Base-by-base conservation (phyloP, 2,888 invertebrate genomes). In the Geotrupes spiniger region DNA sequence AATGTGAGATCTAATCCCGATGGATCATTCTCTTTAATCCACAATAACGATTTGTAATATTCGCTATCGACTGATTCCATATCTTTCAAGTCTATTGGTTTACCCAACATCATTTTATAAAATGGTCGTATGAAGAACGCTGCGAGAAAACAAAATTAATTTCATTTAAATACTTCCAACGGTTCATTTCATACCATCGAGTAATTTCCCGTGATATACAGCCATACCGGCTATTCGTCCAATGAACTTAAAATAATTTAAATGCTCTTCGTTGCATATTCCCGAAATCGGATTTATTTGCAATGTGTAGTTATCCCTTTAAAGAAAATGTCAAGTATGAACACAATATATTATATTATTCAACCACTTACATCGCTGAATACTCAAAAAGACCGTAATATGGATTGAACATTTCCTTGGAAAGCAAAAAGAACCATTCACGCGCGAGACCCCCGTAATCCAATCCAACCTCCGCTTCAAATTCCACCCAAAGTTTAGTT, bases 351-450 rank as follows among this genome's bases (percentile, higher is more conserved):
- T 15, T 29, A 42, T 4, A 33, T 27, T 40, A 37, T n/a, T n/a
- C n/a, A 38, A 17, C 15, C 41, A 80, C 86, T 80, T 75, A 89
- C 97, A 96, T 96, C 3, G 98, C 98, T 1, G 97, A 97, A 79
- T 99, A 99, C 76, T 99, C 98, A 78, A 99, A 99, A 44, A 99
- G 81, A 0, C 98, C 98, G 76, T 99, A 99, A 74, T 98, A 99
- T 0, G 99, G 99, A 79, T 99, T 99, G 76, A 99, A 99, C 95
- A 99, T 97, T 79, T 99, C 98, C 74, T 96, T 96, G 1, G 97
- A 98, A 8, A 99, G 78, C 16, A 98, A 81, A 79, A 96, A 99
- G 79, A 99, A 99, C 96, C 97, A 98, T 76, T 99, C 98, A 52
- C 98, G 81, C 0, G 96, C 92, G 42, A 97, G 80, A 10, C 97